Conservation (phyloP, 1,140 invertebrate genomes). For the Aricia agestis region DNA sequence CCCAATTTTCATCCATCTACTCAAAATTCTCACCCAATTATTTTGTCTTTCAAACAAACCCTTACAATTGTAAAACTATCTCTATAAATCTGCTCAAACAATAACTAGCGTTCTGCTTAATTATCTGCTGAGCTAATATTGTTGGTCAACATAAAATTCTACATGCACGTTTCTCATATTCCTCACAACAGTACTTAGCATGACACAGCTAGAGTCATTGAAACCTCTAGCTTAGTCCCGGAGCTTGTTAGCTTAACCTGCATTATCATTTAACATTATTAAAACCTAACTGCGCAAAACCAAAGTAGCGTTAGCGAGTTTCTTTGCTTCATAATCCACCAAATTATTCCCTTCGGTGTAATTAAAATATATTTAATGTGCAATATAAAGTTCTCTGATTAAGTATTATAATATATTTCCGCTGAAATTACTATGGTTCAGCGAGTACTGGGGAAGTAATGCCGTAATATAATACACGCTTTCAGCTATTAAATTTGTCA, state of each 20-base stretch:
- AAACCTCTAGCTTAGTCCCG: not conserved
- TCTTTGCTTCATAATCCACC: conserved; percentile 12
- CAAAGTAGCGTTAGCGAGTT: conserved; percentile 5
- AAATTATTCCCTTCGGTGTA: conserved; percentile 10
- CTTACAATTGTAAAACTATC: no score
- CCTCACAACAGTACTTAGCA: not conserved
- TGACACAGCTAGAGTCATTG: not conserved
- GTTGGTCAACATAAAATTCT: not conserved
- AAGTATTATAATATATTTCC: conserved; percentile 16
- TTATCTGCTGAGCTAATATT: not conserved
- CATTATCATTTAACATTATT: conserved; percentile 6
- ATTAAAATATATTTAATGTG: conserved; percentile 9
- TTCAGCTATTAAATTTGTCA: conserved; percentile 10
- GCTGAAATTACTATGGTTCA: conserved; percentile 9
- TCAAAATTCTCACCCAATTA: no score
- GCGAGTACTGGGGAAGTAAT: not conserved
- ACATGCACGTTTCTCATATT: not conserved
- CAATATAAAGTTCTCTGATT: conserved; percentile 10
- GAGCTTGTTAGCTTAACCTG: not conserved
- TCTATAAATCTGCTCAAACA: no score
- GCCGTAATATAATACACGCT: conserved; percentile 12
- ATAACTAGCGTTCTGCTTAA: no score
- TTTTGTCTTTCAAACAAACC: no score
- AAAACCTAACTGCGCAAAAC: conserved; percentile 2
- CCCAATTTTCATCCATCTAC: no score